Base-by-base conservation (phyloP, 2,797 vertebrate species). In the Eulemur mongoz region DNA sequence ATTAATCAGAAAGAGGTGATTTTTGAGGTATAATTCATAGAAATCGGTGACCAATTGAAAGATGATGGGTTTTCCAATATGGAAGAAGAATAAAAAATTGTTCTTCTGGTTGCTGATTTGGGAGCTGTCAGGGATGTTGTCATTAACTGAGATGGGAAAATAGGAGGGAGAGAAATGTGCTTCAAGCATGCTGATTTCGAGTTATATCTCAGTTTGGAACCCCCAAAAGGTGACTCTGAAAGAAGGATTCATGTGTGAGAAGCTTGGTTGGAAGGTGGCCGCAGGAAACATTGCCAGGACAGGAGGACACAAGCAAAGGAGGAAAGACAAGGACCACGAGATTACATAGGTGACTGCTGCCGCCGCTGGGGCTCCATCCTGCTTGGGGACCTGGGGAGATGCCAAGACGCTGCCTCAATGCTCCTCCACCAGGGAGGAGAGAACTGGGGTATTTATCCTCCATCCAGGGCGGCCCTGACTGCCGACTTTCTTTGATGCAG, bases 41-140 rank as follows among this genome's bases (percentile, higher is more conserved):
- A n/a, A 78, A 86, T 83, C 5, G 5, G 61, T 90, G 43, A 59
- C 70, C 38, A 50, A 23, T 38, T 50, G 45, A 95, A 87, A 89
- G 79, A 27, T 30, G 83, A 18, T 30, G 13, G 59, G 18, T 30
- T 88, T 95, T 83, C 23, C 50, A 90, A 57, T 38, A 48, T 25
- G 4, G 17, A 89, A 69, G 12, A 94, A 72, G 9, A 61, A 85
- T 22, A n/a, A 75, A 65, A 76, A 54, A n/a, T 1, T 5, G n/a
- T 40, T 5, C 30, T n/a, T 4, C 17, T 70, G 5, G n/a, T 73
- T 85, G 79, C 54, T 35, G 15, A 25, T 61, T 59, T 76, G 25
- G 14, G 38, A 50, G 17, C 13, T 48, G 5, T 45, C 12, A 7
- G 5, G 7, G 50, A 8, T 35, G 5, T 45, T 75, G 3, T 27